Conservation (phyloP, 2,888 invertebrate genomes). For the Hirtodrosophila histrioides region DNA sequence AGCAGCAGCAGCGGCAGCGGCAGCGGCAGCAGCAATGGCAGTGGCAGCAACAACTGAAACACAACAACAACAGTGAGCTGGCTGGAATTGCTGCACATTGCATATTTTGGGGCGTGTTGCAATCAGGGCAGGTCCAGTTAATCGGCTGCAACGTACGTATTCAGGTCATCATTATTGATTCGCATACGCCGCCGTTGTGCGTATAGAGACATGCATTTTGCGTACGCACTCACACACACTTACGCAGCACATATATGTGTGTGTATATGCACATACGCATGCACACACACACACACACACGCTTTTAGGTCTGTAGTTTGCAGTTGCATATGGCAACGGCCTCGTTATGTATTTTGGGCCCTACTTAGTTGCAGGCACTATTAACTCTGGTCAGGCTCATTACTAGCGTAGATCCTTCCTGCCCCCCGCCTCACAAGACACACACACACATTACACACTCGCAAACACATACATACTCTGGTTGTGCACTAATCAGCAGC, state of each 20-base stretch:
- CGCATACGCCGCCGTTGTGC: conserved; percentile 68
- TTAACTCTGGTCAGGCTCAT: conserved; percentile 66
- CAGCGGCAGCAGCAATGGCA: conserved; percentile 38
- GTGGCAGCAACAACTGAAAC: conserved; percentile 37
- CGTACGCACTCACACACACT: conserved; percentile 65
- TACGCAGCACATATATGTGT: conserved; percentile 15
- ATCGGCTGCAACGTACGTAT: conserved; percentile 75
- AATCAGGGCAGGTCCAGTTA: conserved; percentile 63
- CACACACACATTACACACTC: conserved; percentile 4
- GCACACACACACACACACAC: conserved; percentile 36
- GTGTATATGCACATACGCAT: conserved; percentile 15
- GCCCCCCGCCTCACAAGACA: conserved; percentile 6
- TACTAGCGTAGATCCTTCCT: conserved; percentile 24
- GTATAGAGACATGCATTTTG: conserved; percentile 77
- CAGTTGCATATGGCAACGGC: conserved; percentile 45
- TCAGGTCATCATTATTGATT: conserved; percentile 80
- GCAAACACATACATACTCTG: not conserved
- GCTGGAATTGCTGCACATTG: conserved; percentile 52
- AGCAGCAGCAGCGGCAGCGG: conserved; percentile 28
- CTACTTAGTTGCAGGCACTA: conserved; percentile 64
- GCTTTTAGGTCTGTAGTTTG: conserved; percentile 52
- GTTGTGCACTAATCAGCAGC: conserved; percentile 64
- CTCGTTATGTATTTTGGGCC: conserved; percentile 67
- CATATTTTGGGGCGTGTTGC: conserved; percentile 64
- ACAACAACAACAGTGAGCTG: conserved; percentile 9